A percentile compares a stretch with the other conserved stretches of the same genome.
Evolutionary conservation across 2,888 invertebrate genomes (phyloP).

Genomic region (Tortricodes alternella): DNA sequence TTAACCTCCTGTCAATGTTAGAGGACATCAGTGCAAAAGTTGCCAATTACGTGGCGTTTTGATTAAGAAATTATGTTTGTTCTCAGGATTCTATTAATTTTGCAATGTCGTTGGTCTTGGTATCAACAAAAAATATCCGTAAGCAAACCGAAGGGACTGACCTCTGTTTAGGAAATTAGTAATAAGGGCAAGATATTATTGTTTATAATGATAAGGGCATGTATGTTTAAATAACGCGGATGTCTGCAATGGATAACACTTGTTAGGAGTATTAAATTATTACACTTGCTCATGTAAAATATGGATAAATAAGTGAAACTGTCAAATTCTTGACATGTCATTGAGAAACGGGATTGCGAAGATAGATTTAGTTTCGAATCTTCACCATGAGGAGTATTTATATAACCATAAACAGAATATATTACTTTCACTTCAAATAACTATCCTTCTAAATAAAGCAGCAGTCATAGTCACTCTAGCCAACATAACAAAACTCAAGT

Average conservation of each 20-base stretch:
- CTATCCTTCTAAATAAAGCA: neutral
- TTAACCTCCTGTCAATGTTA: slow-evolving; percentile 60
- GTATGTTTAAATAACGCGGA: neutral
- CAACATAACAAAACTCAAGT: too few relatives aligned
- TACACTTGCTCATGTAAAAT: slow-evolving; percentile 43
- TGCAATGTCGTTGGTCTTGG: slow-evolving; percentile 13
- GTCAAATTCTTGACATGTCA: slow-evolving; percentile 56
- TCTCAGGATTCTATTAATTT: slow-evolving; percentile 32
- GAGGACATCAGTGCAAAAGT: slow-evolving; percentile 48
- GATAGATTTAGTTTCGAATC: slow-evolving; percentile 21
- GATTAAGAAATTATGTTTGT: slow-evolving; percentile 31
- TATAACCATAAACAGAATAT: slow-evolving; percentile 24
- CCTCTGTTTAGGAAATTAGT: slow-evolving; percentile 25
- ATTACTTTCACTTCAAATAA: slow-evolving; percentile 21
- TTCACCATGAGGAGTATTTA: slow-evolving; percentile 27
- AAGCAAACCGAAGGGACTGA: slow-evolving; percentile 25
- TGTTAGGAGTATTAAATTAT: slow-evolving; percentile 7
- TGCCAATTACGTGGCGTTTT: slow-evolving; percentile 31
- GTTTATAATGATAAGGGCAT: neutral
- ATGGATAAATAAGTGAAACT: slow-evolving; percentile 48
- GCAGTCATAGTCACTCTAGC: neutral
- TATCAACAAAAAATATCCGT: slow-evolving; percentile 30
- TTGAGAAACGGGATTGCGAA: slow-evolving; percentile 23
- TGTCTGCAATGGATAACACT: slow-evolving; percentile 16
- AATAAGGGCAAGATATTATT: neutral